These are phyloP conservation scores for Mellivora capensis DNA, from an alignment of 2,113 vertebrate species.

Conservation along the genomic window DNA sequence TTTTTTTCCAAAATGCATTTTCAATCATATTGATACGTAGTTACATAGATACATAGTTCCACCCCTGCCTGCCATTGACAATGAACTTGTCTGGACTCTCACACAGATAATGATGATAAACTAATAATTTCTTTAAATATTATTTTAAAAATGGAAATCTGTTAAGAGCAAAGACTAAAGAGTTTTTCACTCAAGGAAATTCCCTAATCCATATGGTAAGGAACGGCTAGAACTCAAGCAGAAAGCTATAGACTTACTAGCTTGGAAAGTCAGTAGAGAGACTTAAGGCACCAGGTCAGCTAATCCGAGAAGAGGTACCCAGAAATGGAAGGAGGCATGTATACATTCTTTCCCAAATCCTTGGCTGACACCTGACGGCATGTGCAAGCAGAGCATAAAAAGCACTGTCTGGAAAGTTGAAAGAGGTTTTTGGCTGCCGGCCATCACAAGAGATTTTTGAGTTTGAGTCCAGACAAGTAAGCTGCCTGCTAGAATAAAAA, in stretches of 20 bases:
- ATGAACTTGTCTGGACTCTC: background rate
- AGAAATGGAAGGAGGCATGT: background rate
- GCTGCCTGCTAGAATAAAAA: background rate
- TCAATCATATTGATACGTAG: background rate
- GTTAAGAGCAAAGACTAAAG: background rate
- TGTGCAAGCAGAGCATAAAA: background rate
- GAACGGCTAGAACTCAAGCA: background rate
- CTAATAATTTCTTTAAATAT: background rate
- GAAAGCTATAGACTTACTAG: background rate
- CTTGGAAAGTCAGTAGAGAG: background rate
- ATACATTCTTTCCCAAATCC: background rate
- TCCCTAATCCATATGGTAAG: background rate
- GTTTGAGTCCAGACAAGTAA: background rate
- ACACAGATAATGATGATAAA: background rate
- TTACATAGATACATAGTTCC: background rate
- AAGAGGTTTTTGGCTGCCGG: background rate
- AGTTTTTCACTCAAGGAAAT: background rate
- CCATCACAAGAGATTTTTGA: background rate
- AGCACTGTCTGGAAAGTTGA: background rate
- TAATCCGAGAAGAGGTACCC: background rate
- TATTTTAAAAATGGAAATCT: background rate
- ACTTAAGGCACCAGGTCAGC: background rate
- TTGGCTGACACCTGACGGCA: background rate
- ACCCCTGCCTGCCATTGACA: background rate
- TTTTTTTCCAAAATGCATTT: background rate